Percentiles rank a stretch among this genome's conserved stretches.
phyloP scores from a whole-genome alignment of 2,888 invertebrate genomes.

The Epiblema foenella region DNA sequence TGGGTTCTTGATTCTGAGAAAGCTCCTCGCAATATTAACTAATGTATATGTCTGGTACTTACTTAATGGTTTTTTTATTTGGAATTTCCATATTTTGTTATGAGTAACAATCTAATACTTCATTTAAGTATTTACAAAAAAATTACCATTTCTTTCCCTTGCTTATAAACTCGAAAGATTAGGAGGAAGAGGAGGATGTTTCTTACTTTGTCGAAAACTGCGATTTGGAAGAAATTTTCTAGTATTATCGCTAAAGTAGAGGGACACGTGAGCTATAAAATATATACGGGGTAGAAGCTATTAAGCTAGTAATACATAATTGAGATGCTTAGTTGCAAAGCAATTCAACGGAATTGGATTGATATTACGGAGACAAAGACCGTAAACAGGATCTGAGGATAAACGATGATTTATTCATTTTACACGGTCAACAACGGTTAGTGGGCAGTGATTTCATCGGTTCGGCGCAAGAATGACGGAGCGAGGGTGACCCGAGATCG shows the following conservation, averaged over 20 bases:
- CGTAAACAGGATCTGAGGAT: constrained; percentile 26
- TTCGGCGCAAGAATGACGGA: constrained; percentile 14
- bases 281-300: no score
- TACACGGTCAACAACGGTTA: constrained; percentile 26
- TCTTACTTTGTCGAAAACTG: not conserved
- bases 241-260: not conserved
- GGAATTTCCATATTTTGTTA: constrained; percentile 6
- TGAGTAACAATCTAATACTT: constrained; percentile 20
- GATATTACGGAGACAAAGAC: not conserved
- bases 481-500: constrained; percentile 24
- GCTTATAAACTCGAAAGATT: not conserved
- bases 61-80: constrained; percentile 17
- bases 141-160: not conserved
- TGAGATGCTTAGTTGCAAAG: not conserved
- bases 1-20: constrained; percentile 37
- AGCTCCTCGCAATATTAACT: constrained; percentile 21
- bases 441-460: constrained; percentile 40
- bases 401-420: constrained; percentile 36
- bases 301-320: no score
- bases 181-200: not conserved
- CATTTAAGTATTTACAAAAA: not conserved
- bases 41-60: constrained; percentile 17
- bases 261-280: not conserved
- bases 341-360: not conserved
- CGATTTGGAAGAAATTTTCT: not conserved